Evolutionary conservation across 2,797 vertebrate species (phyloP).

Genomic region (Melanotaenia pygmaea): DNA sequence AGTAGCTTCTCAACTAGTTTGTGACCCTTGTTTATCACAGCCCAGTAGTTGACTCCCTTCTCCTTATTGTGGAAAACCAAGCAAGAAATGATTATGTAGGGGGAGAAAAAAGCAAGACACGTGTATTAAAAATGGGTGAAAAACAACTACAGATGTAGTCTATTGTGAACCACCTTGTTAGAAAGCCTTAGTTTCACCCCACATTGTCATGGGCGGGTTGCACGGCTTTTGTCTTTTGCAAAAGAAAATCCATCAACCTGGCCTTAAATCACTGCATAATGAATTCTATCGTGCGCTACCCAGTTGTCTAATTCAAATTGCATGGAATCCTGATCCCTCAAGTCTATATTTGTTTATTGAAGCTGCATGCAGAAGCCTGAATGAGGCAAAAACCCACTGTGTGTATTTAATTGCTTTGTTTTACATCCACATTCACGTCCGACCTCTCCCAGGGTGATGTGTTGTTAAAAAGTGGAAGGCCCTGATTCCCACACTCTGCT

Average conservation of each 20-base stretch:
- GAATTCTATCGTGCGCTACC: slow-evolving; percentile 58
- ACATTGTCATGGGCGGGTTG: slow-evolving; percentile 59
- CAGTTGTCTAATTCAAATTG: slow-evolving; percentile 79
- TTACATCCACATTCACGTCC: slow-evolving; percentile 80
- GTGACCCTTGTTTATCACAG: background rate
- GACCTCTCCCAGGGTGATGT: slow-evolving; percentile 79
- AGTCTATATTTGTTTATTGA: slow-evolving; percentile 81
- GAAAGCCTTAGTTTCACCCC: slow-evolving; percentile 40
- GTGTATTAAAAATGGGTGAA: slow-evolving; percentile 37
- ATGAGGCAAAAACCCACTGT: slow-evolving; percentile 62
- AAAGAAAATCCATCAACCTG: slow-evolving; percentile 71
- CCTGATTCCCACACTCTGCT: slow-evolving; percentile 67
- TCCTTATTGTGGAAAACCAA: slow-evolving; percentile 2
- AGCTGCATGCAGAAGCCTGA: slow-evolving; percentile 58
- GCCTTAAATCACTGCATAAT: slow-evolving; percentile 75
- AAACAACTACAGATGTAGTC: slow-evolving; percentile 59
- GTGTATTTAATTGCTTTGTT: slow-evolving; percentile 85
- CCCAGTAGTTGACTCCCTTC: background rate
- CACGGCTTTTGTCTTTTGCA: slow-evolving; percentile 62
- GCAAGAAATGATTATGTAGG: background rate
- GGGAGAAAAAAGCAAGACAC: background rate
- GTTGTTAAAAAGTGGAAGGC: slow-evolving; percentile 78
- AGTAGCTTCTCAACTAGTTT: background rate
- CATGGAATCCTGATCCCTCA: slow-evolving; percentile 70
- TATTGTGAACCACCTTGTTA: slow-evolving; percentile 59